phyloP scores from a whole-genome alignment of 2,888 invertebrate genomes.

The Uropetala carovei region DNA sequence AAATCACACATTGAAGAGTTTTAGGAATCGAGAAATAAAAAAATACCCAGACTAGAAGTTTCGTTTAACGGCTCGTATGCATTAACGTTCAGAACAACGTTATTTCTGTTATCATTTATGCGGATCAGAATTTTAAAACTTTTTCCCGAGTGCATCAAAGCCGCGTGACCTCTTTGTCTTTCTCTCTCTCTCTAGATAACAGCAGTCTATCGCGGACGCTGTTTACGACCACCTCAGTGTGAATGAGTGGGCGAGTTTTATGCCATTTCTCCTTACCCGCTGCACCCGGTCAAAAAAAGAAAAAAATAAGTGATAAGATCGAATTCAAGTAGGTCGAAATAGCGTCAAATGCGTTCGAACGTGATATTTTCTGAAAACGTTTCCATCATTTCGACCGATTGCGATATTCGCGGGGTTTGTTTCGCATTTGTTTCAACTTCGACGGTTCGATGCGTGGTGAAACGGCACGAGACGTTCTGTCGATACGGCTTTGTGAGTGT shows the following conservation, averaged over 20 bases:
- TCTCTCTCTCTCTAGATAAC: neutral
- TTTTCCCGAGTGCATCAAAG: neutral
- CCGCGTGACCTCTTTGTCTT: neutral
- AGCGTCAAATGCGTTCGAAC: neutral
- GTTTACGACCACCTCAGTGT: neutral
- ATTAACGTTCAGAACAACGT: no score
- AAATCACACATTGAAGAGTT: no score
- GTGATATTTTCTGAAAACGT: neutral
- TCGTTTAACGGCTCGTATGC: no score
- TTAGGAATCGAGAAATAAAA: no score
- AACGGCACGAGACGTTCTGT: no score
- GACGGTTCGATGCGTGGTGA: no score
- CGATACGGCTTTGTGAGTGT: no score
- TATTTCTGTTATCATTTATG: no score
- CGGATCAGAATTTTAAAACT: no score
- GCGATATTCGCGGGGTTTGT: neutral
- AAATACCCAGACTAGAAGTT: no score
- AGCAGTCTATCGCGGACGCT: neutral
- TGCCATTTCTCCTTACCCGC: neutral
- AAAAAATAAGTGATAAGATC: constrained; percentile 15
- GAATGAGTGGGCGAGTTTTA: constrained; percentile 26
- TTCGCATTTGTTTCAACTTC: neutral
- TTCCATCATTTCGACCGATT: neutral
- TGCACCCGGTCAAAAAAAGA: neutral
- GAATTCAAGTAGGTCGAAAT: neutral